A percentile compares a stretch with the other conserved stretches of the same genome.
phyloP scores from a whole-genome alignment of 1,140 invertebrate genomes.

The Trichonephila inaurata region DNA sequence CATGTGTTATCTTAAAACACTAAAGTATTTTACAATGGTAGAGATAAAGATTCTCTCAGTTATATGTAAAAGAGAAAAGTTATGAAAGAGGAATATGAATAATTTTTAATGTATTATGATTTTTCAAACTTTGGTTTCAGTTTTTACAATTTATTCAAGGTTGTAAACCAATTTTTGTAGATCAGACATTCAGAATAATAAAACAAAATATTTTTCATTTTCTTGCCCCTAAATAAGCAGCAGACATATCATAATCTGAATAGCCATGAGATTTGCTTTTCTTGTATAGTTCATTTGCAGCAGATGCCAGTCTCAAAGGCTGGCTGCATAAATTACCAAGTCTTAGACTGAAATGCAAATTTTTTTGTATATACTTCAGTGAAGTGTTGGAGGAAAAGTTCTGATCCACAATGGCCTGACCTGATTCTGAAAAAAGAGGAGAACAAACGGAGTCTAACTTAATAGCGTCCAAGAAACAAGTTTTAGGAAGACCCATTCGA shows the following conservation, averaged over 20 bases:
- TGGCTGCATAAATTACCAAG: slow-evolving; percentile 94
- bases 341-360: slow-evolving; percentile 91
- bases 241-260: slow-evolving; percentile 94
- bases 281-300: slow-evolving; percentile 97
- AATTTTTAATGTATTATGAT: too few relatives aligned
- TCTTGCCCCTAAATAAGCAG: slow-evolving; percentile 93
- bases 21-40: too few relatives aligned
- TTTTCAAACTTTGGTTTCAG: too few relatives aligned
- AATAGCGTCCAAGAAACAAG: slow-evolving; percentile 94
- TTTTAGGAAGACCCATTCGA: slow-evolving; percentile 92
- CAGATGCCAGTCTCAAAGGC: slow-evolving; percentile 93
- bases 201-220: slow-evolving; percentile 79
- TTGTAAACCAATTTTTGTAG: too few relatives aligned
- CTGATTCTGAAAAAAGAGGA: slow-evolving; percentile 91
- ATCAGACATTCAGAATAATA: too few relatives aligned
- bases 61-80: too few relatives aligned
- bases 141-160: too few relatives aligned
- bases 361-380: slow-evolving; percentile 96
- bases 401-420: slow-evolving; percentile 89
- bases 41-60: too few relatives aligned
- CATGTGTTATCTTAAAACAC: too few relatives aligned
- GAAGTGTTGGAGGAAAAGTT: slow-evolving; percentile 87
- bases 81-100: too few relatives aligned
- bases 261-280: slow-evolving; percentile 96
- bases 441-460: slow-evolving; percentile 84